Base-by-base conservation (phyloP, 2,113 vertebrate species). In the Lonchura striata region DNA sequence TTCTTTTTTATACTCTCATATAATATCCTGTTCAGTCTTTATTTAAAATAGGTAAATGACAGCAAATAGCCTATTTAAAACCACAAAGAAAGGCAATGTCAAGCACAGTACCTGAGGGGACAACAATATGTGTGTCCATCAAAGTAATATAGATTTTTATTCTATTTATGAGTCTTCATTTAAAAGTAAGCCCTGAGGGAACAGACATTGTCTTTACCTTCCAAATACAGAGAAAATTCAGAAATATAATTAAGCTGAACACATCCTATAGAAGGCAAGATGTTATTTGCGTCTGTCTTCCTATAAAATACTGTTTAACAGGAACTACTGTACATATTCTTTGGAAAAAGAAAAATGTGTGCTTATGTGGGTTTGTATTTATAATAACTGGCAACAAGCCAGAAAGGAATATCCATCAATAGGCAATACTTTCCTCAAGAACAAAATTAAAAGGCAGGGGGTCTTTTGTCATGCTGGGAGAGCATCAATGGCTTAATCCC, bases 51-150 rank as follows among this genome's bases (percentile, higher is more conserved):
- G 77, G 92, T 83, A 95, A 88, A 47, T 96, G 81, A 97, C 92
- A 96, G 90, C 74, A 96, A 95, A 94, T 78, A 95, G 76, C 46
- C 72, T 75, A 49, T 54, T 54, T 90, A 76, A 95, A 96, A 92
- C 56, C 57, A 92, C 39, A 57, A 70, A 82, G 92, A 96, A 96
- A 90, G 57, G 79, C 82, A 91, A 85, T 23, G 82, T 93, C 85
- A 96, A 96, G 49, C 69, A 88, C 89, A 96, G 84, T 41, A 85
- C 87, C 65, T 57, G 19, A 94, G 71, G 92, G 63, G 90, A 87
- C 90, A 95, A 84, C 41, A 95, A 91, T 85, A 89, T 56, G 25
- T 76, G 59, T 37, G 68, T 88, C 82, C 59, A 37, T 90, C 79
- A 83, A 66, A 94, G 52, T 83, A 94, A 96, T 93, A 60, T 86